Evolutionary conservation across 1,140 invertebrate genomes (phyloP), one percentile per base, ranked within the genome.

Genomic region (Aphaenogaster rudis): DNA sequence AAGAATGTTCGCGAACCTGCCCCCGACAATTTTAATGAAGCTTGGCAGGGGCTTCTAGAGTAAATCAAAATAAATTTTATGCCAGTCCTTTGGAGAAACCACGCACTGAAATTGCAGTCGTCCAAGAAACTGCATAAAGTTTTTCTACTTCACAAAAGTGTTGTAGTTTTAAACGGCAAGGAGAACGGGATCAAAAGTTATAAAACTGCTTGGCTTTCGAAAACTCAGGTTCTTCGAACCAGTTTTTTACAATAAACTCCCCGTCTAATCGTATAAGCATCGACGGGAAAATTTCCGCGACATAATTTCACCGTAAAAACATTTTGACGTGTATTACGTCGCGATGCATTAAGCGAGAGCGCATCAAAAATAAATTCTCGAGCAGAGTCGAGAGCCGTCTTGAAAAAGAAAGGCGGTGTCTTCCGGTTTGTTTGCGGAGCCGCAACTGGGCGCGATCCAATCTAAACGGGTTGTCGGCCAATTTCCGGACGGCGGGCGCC

Each of bases 381-480:
- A 7, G 54, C 39, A n/a, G 39, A 57, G 42, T 33, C 33, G 36
- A 39, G 54, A 42, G 42, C n/a, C 48, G 36, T 50, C n/a, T 72
- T 33, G 0, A n/a, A 45, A 71, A 72, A 81, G 15, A 42, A 81
- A 54, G 21, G 21, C n/a, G 11, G 0, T 17, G 13, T 36, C 67
- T 82, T 48, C 39, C 67, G 54, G 54, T 84, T 76, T 84, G 80
- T 61, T 84, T 63, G 36, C n/a, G 80, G 45, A 76, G 69, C 64
- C 63, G 13, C 61, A 21, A 67, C 77, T 48, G 17, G 72, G 13
- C 36, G 78, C 39, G 50, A 59, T 59, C 39, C 36, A n/a, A 82
- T 82, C 54, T 54, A 54, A 82, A 82, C 52, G 67, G 42, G 57
- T 76, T 84, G 80, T 74, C 69, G 69, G 69, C 45, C 80, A 76